A percentile compares a stretch with the other conserved stretches of the same genome.
Conservation (phyloP, 2,113 vertebrate species). For the Paralichthys olivaceus region DNA sequence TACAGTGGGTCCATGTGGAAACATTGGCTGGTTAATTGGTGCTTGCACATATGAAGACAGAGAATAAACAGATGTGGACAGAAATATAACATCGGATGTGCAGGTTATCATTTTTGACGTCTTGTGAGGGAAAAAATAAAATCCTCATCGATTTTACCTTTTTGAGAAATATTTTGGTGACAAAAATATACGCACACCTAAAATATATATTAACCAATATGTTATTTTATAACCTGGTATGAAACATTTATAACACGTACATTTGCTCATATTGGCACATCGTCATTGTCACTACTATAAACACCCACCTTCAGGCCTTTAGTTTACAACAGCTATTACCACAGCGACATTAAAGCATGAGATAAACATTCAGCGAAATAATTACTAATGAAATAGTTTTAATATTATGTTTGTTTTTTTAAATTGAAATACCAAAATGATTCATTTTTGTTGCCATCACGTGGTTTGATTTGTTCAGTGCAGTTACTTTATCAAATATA, state of each 20-base stretch:
- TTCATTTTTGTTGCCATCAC: not conserved
- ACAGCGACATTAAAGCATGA: too few species aligned
- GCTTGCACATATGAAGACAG: conserved; percentile 6
- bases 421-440: not conserved
- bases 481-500: too few species aligned
- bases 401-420: not conserved
- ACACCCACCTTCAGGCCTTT: too few species aligned
- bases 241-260: too few species aligned
- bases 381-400: too few species aligned
- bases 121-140: not conserved
- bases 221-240: not conserved
- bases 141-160: not conserved
- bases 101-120: conserved; percentile 2
- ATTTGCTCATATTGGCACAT: too few species aligned
- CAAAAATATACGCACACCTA: too few species aligned
- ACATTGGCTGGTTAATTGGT: conserved; percentile 3
- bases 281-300: not conserved
- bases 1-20: conserved; percentile 9
- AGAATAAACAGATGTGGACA: conserved; percentile 18
- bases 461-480: too few species aligned
- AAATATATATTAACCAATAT: not conserved
- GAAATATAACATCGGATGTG: conserved; percentile 16
- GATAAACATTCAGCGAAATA: too few species aligned
- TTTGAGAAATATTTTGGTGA: too few species aligned
- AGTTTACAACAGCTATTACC: too few species aligned